phyloP scores from a whole-genome alignment of 2,888 invertebrate species.

The Sinotaia quadrata region DNA sequence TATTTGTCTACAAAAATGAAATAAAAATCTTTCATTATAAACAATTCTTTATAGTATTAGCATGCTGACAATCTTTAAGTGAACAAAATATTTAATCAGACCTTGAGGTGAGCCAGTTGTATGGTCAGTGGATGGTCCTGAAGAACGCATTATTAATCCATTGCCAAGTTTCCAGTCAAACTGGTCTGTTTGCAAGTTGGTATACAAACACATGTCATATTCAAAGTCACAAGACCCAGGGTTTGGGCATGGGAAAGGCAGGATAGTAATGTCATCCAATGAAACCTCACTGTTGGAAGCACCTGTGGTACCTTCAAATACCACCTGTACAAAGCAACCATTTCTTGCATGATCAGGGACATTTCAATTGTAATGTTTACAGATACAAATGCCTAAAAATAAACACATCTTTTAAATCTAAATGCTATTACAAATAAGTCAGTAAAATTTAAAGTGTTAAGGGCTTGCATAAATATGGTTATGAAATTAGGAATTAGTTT shows the following conservation, averaged over 20 bases:
- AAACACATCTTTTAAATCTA: too few relatives aligned
- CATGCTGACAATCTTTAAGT: too few relatives aligned
- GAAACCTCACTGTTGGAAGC: constrained; percentile 61
- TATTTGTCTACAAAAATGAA: too few relatives aligned
- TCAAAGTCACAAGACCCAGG: constrained; percentile 69
- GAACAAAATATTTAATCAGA: constrained; percentile 40
- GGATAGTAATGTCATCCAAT: constrained; percentile 65
- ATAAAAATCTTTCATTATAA: too few relatives aligned
- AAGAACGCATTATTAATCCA: constrained; percentile 46
- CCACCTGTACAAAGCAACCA: constrained; percentile 34
- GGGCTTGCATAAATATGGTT: too few relatives aligned
- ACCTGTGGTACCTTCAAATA: constrained; percentile 62
- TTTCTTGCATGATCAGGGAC: too few relatives aligned
- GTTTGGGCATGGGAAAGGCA: constrained; percentile 46
- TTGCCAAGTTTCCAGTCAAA: constrained; percentile 66
- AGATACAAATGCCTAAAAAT: too few relatives aligned
- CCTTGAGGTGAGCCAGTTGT: constrained; percentile 50
- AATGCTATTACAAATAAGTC: too few relatives aligned
- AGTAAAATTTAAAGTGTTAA: too few relatives aligned
- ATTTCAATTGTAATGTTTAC: too few relatives aligned
- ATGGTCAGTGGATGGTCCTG: constrained; percentile 59
- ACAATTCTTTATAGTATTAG: too few relatives aligned
- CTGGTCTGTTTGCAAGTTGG: constrained; percentile 63
- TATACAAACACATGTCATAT: constrained; percentile 61
- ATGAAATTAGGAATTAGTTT: too few relatives aligned